Base-by-base conservation (phyloP, 2,113 vertebrate species). In the Plecturocebus donacophilus region DNA sequence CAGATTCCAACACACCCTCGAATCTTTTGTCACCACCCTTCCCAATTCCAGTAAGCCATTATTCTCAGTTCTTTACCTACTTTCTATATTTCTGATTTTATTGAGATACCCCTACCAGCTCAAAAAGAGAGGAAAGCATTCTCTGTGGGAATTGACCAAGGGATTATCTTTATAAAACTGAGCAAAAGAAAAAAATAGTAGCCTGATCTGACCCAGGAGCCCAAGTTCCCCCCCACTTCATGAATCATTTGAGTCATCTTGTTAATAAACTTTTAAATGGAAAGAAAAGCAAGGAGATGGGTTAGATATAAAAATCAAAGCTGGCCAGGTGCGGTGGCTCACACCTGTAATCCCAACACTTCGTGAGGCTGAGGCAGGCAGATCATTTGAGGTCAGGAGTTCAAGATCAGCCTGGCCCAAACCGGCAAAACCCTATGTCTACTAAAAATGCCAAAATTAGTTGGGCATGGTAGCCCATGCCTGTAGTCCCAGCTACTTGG, bases 231-330 rank as follows among this genome's bases (percentile, higher is more conserved):
- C 40, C 61, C 47, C 12, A n/a, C 87, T 71, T 83, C 56, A 6
- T 68, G 21, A 17, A 23, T 70, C 38, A 71, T 23, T 89, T 94
- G 40, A 89, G 61, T 64, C 54, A 70, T 76, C 66, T 56, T 42
- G 30, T 93, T 94, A 58, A 84, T 9, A 4, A 96, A 66, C 64
- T 71, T 96, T 77, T 87, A 92, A 92, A 64, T 68, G 56, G 56
- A 27, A 86, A 87, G 68, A 93, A 94, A 64, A 77, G 54, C 45
- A 91, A n/a, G 10, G 54, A 89, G 19, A 80, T 90, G 45, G 20
- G 12, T 64, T 75, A 40, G 3, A 90, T 64, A 77, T 25, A 61
- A 96, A n/a, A 93, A 79, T 79, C 79, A 91, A 97, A 93, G 61
- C 61, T 94, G 71, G 61, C 61, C 61, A 30, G 27, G 61, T 64